phyloP scores from a whole-genome alignment of 2,888 invertebrate species.

The Rutpela maculata region DNA sequence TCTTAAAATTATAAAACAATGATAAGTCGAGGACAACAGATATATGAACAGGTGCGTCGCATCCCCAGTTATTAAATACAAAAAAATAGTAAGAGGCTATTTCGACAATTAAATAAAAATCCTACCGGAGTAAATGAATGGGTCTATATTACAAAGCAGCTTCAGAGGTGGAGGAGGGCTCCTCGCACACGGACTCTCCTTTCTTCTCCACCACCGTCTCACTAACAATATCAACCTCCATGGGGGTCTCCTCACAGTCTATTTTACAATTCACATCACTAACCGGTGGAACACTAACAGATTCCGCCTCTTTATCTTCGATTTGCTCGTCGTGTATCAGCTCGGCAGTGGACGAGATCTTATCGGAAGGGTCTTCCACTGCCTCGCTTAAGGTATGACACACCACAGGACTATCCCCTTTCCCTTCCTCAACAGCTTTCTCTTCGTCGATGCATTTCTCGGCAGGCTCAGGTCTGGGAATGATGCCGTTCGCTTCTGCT shows the following conservation, averaged over 20 bases:
- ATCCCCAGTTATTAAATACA: conserved; percentile 26
- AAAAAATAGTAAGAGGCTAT: conserved; percentile 22
- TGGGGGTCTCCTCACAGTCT: conserved; percentile 51
- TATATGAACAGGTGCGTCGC: conserved; percentile 12
- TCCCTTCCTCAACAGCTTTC: not conserved
- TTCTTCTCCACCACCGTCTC: conserved; percentile 35
- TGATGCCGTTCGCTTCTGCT: not conserved
- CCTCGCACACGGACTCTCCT: conserved; percentile 37
- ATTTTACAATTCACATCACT: conserved; percentile 19
- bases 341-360: not conserved
- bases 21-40: not conserved
- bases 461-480: not conserved
- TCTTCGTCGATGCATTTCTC: not conserved
- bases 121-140: conserved; percentile 18
- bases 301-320: not conserved
- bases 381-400: not conserved
- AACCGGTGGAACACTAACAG: not conserved
- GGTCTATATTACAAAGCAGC: conserved; percentile 38
- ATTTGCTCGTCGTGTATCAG: conserved; percentile 20
- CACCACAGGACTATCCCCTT: not conserved
- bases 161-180: conserved; percentile 47
- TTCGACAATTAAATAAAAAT: conserved; percentile 22
- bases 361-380: conserved; percentile 9
- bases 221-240: conserved; percentile 54
- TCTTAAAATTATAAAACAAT: conserved; percentile 39